Conservation (phyloP, 2,888 invertebrate genomes). For the Biston betularia region DNA sequence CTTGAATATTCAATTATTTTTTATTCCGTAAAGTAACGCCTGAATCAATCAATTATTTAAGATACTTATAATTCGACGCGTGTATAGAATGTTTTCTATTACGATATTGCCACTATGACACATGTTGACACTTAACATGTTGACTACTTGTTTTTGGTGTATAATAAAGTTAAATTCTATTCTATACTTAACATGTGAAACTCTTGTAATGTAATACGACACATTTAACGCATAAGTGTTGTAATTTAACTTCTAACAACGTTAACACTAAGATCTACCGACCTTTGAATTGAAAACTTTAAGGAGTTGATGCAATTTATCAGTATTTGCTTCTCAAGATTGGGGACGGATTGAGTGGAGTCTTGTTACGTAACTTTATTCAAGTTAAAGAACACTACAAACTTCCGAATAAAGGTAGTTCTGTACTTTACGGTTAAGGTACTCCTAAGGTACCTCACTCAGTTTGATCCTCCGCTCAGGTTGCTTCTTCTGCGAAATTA, state of each 20-base stretch:
- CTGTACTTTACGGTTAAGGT: neutral
- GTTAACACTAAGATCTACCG: neutral
- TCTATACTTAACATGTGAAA: neutral
- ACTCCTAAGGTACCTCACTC: neutral
- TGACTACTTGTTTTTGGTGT: no score
- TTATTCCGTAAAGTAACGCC: no score
- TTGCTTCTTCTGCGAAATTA: no score
- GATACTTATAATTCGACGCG: no score
- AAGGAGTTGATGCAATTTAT: neutral
- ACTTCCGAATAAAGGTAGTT: neutral
- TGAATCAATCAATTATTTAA: no score
- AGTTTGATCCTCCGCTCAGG: no score
- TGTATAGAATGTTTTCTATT: no score
- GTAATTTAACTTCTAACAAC: neutral
- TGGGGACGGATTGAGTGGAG: neutral
- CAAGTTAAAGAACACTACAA: slow-evolving; percentile 2
- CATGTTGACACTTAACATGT: no score
- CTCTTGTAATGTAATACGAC: neutral
- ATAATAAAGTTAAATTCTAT: no score
- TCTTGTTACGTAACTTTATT: neutral
- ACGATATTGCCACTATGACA: no score
- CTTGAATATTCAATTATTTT: no score
- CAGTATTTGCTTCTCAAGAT: neutral
- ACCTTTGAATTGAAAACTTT: neutral
- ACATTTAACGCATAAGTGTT: neutral